Base-by-base conservation (phyloP, 2,113 vertebrate genomes). In the Marmota monax region DNA sequence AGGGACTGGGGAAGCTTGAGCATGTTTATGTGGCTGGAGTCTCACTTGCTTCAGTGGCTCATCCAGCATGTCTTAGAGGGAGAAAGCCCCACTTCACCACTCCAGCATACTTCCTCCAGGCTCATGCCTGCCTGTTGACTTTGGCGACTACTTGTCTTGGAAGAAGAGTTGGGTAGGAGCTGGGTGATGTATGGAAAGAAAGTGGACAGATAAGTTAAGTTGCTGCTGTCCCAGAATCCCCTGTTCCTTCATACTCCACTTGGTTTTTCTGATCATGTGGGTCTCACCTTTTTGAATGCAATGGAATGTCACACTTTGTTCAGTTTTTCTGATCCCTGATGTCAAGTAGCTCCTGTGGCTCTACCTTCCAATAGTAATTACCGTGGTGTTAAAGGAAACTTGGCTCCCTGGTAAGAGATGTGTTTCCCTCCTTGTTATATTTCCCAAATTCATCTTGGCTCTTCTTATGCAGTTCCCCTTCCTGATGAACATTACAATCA, bases 401-500 rank as follows among this genome's bases (percentile, higher is more conserved):
- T 32, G 48, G 53, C 9, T 84, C 29, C 17, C 39, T 74, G 7
- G n/a, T 39, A 27, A 76, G 58, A 29, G 34, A 6, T 42, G 34
- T 79, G 56, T 42, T 45, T 39, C 80, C 32, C n/a, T 58, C n/a
- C 84, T 74, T 56, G 22, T 39, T 83, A n/a, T 72, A 74, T 92
- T 70, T 42, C 23, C 18, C 53, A 84, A 76, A 91, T 88, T 91
- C 23, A 74, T 63, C 61, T 78, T 72, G 84, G 72, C 87, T 93
- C 23, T 91, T 51, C 23, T 79, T 83, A 20, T 78, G 37, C 39
- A 65, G 48, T 92, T 95, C 29, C 17, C 89, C 48, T 95, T 86
- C 69, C 92, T 92, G 79, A 69, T 58, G n/a, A 87, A 69, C 73
- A 69, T 79, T 95, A 53, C 12, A 90, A 92, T 90, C 34, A 86